A percentile compares a stretch with the other conserved stretches of the same genome.
Evolutionary conservation across 2,113 vertebrate genomes (phyloP).

Genomic region (Cricetomys ansorgei): DNA sequence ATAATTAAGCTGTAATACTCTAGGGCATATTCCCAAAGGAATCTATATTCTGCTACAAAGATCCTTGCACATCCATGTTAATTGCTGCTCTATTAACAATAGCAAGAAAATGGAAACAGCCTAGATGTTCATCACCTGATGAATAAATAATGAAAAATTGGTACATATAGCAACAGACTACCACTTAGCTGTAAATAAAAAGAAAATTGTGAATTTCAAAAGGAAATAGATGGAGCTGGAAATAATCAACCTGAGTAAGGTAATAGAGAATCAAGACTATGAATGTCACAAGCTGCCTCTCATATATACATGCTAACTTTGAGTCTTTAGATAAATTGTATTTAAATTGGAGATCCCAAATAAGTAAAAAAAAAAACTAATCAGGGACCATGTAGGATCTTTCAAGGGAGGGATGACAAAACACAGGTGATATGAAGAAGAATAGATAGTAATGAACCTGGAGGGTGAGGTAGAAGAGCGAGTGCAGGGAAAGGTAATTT

Average conservation of each 20-base stretch:
- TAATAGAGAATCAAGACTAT: not conserved
- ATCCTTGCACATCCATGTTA: not conserved
- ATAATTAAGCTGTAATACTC: not conserved
- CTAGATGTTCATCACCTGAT: not conserved
- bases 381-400: not conserved
- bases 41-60: not conserved
- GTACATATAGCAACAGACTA: not conserved
- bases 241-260: too few relatives aligned
- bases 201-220: not conserved
- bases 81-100: not conserved
- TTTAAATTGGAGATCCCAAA: not conserved
- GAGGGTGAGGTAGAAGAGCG: too few relatives aligned
- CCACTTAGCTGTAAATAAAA: not conserved
- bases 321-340: not conserved
- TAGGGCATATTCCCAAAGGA: not conserved
- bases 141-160: not conserved
- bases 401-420: not conserved
- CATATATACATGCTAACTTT: not conserved
- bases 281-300: not conserved
- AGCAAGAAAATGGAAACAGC: not conserved
- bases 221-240: not conserved
- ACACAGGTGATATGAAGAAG: not conserved
- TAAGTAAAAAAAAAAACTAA: not conserved
- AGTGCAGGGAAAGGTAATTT: not conserved
- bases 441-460: not conserved